Percentiles rank a stretch among this genome's conserved stretches.
These are phyloP conservation scores for Zosterops lateralis DNA, from an alignment of 2,113 vertebrate genomes.

Conservation along the genomic window DNA sequence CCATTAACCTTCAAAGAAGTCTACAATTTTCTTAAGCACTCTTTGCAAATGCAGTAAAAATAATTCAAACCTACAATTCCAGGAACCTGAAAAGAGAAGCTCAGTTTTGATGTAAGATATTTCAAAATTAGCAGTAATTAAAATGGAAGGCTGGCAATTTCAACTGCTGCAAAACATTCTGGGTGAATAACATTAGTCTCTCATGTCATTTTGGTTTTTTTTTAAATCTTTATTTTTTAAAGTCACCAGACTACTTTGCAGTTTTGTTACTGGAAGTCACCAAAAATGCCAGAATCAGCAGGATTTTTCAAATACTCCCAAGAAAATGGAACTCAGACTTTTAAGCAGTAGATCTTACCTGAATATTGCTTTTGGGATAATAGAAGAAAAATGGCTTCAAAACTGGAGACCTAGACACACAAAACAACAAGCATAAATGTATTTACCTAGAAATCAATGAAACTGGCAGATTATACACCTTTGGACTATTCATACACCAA, in stretches of 20 bases:
- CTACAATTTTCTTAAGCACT: neutral
- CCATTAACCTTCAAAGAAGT: neutral
- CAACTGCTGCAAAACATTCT: neutral
- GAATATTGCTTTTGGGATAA: conserved; percentile 74
- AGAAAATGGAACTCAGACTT: neutral
- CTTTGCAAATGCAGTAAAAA: neutral
- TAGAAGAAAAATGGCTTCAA: conserved; percentile 87
- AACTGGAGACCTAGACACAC: conserved; percentile 76
- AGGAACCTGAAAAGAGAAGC: neutral
- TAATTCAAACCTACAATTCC: neutral
- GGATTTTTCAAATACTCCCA: neutral
- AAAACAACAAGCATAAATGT: neutral
- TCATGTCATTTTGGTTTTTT: no score
- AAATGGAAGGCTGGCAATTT: neutral
- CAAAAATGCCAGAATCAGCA: neutral
- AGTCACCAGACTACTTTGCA: neutral
- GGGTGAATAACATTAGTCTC: neutral
- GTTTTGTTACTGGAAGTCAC: neutral
- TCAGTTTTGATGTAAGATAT: neutral
- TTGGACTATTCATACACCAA: neutral
- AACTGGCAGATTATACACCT: neutral
- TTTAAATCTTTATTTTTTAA: neutral
- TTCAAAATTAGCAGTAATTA: neutral
- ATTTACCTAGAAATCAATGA: neutral
- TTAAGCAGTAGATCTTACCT: conserved; percentile 39